A percentile compares a stretch with the other conserved stretches of the same genome.
Conservation (phyloP, 2,113 vertebrate species). For the Manacus vitellinus region DNA sequence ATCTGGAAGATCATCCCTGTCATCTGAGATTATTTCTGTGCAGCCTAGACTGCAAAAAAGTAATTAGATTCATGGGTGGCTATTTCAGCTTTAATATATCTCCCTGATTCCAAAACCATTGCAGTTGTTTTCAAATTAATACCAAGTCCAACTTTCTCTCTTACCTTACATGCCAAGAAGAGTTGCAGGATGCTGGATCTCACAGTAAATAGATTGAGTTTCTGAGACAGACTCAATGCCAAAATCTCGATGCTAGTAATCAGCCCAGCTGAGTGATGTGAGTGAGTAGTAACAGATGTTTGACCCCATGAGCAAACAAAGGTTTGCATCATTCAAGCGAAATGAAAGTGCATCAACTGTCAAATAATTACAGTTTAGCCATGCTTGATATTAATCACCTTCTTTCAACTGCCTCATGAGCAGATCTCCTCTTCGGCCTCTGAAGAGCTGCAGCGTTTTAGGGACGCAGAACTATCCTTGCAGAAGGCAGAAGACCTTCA, state of each 20-base stretch:
- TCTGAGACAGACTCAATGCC: slow-evolving; percentile 26
- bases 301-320: neutral
- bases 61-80: slow-evolving; percentile 29
- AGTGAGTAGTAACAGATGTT: slow-evolving; percentile 50
- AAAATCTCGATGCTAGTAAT: slow-evolving; percentile 22
- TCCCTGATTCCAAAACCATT: slow-evolving; percentile 25
- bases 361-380: neutral
- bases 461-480: neutral
- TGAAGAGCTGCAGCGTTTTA: slow-evolving; percentile 76
- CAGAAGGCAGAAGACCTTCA: neutral
- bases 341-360: neutral
- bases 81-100: slow-evolving; percentile 20
- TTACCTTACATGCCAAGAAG: neutral
- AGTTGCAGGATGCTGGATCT: slow-evolving; percentile 16
- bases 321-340: neutral
- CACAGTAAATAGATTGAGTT: slow-evolving; percentile 41
- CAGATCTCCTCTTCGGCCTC: slow-evolving; percentile 86
- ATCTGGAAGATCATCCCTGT: slow-evolving; percentile 3
- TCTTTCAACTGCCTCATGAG: neutral
- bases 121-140: slow-evolving; percentile 34
- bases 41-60: neutral
- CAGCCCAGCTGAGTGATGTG: slow-evolving; percentile 35
- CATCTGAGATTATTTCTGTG: slow-evolving; percentile 11
- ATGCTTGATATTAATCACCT: neutral
- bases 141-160: neutral